Evolutionary conservation across 2,113 vertebrate genomes (phyloP), one percentile per base, ranked within the genome.

Genomic region (Callipepla californica): DNA sequence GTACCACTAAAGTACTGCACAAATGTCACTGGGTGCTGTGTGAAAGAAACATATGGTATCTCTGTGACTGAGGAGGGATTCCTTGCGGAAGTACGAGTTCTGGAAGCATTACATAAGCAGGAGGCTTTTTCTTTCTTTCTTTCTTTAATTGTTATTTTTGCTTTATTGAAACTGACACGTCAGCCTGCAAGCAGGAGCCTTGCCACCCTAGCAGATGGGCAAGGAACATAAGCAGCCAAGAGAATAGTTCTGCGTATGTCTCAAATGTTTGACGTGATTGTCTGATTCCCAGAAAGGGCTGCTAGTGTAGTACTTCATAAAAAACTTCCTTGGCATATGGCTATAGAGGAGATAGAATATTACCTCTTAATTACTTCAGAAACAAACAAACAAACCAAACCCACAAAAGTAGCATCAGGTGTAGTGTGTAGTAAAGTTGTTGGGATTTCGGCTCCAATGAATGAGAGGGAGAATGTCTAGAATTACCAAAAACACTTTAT

Each of bases 181-280:
- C 70, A 89, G 65, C 80, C 90, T 83, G 51, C 36, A 90, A 66
- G 66, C 73, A 79, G 86, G 93, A 78, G 40, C n/a, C 45, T 78
- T 92, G 90, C 79, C 87, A 83, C 76, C 72, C 76, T 59, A 59
- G 76, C 94, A 93, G 85, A 95, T 95, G 93, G 93, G 25, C 80
- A 88, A 88, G 78, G 47, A 96, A 76, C 51, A 42, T 65, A 90
- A 89, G 87, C 88, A 94, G 87, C 57, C 89, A 82, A 90, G 47
- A 78, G 84, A 91, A 72, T 38, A 85, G 65, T 45, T 83, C 67
- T 77, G 50, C 70, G 6, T 78, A 58, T 0, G 2, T 87, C 61
- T 45, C 75, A 81, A 80, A 81, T 80, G 32, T 58, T 65, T 76
- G 77, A 48, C 62, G 75, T 76, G 77, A 53, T 72, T 70, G 13